phyloP scores from a whole-genome alignment of 2,113 vertebrate species.

The Balaeniceps rex region DNA sequence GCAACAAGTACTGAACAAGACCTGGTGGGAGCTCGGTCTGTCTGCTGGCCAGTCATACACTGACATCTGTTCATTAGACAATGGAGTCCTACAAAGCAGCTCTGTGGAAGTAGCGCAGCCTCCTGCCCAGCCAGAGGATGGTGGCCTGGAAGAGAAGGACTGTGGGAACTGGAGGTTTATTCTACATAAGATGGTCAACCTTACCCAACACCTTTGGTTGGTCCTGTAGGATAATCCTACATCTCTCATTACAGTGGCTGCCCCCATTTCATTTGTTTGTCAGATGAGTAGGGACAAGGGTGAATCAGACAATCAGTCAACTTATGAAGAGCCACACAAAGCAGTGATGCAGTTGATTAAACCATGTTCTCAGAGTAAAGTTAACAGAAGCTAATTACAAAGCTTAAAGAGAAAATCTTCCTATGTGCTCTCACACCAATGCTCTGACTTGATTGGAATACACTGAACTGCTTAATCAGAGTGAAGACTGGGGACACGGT shows the following conservation, averaged over 20 bases:
- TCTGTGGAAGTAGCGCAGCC: not conserved
- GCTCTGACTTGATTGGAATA: not conserved
- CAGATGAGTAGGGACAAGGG: not conserved
- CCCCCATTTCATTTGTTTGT: not conserved
- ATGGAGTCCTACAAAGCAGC: not conserved
- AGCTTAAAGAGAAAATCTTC: not conserved
- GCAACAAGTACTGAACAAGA: not conserved
- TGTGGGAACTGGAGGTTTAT: not conserved
- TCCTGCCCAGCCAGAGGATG: not conserved
- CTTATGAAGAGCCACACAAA: not conserved
- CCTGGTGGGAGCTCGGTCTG: not conserved
- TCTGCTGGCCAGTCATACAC: not conserved
- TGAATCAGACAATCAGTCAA: not conserved
- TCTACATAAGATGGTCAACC: not conserved
- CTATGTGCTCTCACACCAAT: rapidly evolving
- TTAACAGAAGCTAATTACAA: not conserved
- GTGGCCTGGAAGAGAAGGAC: too few relatives aligned
- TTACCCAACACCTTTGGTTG: not conserved
- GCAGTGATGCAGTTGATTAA: not conserved
- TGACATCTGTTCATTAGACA: not conserved
- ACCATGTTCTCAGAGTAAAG: not conserved
- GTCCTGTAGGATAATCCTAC: not conserved
- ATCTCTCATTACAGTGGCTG: not conserved
- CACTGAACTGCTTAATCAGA: not conserved
- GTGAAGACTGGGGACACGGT: not conserved